These are phyloP conservation scores for Fratercula arctica DNA, from an alignment of 2,797 vertebrate species.

Conservation along the genomic window DNA sequence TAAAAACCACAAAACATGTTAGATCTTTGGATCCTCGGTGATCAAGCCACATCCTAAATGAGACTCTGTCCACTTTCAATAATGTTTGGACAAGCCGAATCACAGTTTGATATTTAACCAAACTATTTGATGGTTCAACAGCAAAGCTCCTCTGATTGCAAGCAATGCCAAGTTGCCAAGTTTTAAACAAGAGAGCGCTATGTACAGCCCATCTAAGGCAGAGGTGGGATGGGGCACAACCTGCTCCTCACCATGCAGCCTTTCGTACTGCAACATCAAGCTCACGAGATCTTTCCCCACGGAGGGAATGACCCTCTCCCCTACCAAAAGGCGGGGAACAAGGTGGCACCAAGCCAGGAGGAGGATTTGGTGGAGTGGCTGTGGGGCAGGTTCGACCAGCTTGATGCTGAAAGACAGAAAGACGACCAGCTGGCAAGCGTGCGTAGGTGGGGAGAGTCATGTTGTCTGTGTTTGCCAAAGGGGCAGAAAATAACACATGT, in stretches of 20 bases:
- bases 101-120: constrained; percentile 24
- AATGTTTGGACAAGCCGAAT: not conserved
- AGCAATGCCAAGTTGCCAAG: not conserved
- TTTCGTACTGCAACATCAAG: not conserved
- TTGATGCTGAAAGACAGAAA: not conserved
- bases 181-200: not conserved
- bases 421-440: not conserved
- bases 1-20: not conserved
- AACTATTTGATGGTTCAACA: constrained; percentile 9
- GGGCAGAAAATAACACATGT: constrained; percentile 47
- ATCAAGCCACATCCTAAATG: not conserved
- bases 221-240: not conserved
- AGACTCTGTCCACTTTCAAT: not conserved
- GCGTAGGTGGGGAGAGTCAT: constrained; percentile 29
- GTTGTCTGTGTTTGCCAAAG: constrained; percentile 12
- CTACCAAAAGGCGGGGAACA: rapidly evolving
- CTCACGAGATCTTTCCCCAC: rapidly evolving
- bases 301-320: not conserved
- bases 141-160: not conserved
- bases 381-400: not conserved
- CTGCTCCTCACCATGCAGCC: not conserved
- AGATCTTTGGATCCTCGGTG: not conserved
- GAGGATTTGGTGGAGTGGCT: not conserved
- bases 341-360: not conserved
- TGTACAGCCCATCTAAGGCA: rapidly evolving